These are phyloP conservation scores for Strigamia transsilvanica DNA, from an alignment of 2,888 invertebrate genomes.

Conservation along the genomic window DNA sequence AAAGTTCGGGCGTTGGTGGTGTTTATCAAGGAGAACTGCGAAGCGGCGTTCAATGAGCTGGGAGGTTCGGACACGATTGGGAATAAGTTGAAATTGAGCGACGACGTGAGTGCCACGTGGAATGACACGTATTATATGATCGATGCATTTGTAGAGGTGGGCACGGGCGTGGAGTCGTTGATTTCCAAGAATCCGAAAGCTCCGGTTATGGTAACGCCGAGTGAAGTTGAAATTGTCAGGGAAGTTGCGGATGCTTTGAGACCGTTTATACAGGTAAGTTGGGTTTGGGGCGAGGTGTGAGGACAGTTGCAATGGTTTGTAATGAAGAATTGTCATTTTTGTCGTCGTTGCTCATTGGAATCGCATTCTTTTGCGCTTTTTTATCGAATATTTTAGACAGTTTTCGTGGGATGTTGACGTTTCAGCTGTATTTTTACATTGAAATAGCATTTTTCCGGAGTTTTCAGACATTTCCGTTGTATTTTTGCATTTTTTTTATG, in stretches of 20 bases:
- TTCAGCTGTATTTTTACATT: no score
- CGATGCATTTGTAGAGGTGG: background rate
- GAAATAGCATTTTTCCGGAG: no score
- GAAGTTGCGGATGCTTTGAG: background rate
- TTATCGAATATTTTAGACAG: background rate
- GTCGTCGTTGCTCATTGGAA: no score
- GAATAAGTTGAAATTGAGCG: background rate
- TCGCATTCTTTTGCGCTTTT: background rate
- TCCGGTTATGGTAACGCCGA: background rate
- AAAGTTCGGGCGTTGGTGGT: background rate
- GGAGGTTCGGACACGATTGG: background rate
- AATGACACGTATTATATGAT: background rate
- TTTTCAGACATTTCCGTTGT: no score
- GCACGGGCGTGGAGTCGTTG: background rate
- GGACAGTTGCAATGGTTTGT: background rate
- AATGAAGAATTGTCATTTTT: no score
- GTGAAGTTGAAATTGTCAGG: background rate
- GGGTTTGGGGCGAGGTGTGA: background rate
- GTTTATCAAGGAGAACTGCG: background rate
- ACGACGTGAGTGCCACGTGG: background rate
- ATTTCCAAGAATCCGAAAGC: background rate
- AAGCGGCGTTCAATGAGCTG: background rate
- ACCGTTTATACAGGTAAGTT: constrained; percentile 2
- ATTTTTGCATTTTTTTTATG: no score
- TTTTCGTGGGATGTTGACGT: no score